Base-by-base conservation (phyloP, 2,797 vertebrate genomes). In the Enteromius fasciolatus region DNA sequence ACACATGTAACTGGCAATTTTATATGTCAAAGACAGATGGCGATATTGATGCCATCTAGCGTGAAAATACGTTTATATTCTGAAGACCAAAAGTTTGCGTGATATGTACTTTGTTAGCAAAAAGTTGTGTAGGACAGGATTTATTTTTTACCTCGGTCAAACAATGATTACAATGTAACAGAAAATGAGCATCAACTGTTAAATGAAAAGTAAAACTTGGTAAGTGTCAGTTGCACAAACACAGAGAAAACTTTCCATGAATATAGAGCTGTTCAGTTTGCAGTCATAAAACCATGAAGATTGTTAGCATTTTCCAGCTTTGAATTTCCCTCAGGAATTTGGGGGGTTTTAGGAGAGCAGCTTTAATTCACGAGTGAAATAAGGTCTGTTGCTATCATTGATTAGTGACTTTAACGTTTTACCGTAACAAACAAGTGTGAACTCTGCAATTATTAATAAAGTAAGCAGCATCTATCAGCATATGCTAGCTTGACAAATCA, bases 241-340 rank as follows among this genome's bases (percentile, higher is more conserved):
- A 59, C 4, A 59, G 8, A 54, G 10, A 25, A 41, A 7, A 44
- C n/a, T 20, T 73, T 73, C 46, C 18, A 73, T 33, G 18, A 5
- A 73, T 39, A 39, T 9, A n/a, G 31, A 39, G 59, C 59, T 31
- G 59, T 63, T 63, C 59, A 31, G 50, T 36, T 23, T 52, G 28
- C 70, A 12, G 68, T 48, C 68, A 48, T 70, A 18, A 69, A 70
- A 46, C 25, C 23, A 5, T 70, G 68, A 69, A 46, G 66, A 25
- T 4, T 8, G 41, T 18, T 70, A 46, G 25, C 41, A 18, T 48
- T 70, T 48, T 28, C 41, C 68, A 48, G 25, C 1, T 15, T 31
- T 50, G 25, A 17, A 72, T 31, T 54, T 72, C 25, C 17, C 25
- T 52, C 28, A 33, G 18, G 48, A 54, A n/a, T 74, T 54, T 33